phyloP scores from a whole-genome alignment of 2,888 invertebrate species.

The Augiades crinisus region DNA sequence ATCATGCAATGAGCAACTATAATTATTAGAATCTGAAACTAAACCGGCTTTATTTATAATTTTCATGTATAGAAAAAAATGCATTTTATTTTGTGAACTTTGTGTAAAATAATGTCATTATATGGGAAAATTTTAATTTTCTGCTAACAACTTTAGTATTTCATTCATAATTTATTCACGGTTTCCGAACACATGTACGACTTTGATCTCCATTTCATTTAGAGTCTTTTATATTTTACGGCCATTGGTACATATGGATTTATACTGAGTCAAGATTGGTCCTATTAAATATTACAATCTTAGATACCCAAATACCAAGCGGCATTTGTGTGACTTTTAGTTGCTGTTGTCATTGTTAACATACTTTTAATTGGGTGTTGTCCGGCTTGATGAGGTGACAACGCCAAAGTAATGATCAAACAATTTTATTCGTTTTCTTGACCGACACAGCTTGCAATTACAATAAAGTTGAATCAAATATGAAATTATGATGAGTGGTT shows the following conservation, averaged over 20 bases:
- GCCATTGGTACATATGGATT: neutral
- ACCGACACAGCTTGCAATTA: conserved; percentile 39
- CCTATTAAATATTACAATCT: neutral
- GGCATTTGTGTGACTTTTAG: neutral
- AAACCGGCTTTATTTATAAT: too few relatives aligned
- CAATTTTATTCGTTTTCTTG: conserved; percentile 58
- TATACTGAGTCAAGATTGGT: neutral
- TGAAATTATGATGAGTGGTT: conserved; percentile 76
- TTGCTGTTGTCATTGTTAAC: neutral
- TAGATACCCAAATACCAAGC: neutral
- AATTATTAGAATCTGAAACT: too few relatives aligned
- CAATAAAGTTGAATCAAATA: conserved; percentile 44
- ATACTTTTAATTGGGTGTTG: conserved; percentile 59
- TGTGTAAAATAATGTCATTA: too few relatives aligned
- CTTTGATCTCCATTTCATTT: too few relatives aligned
- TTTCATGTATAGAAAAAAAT: too few relatives aligned
- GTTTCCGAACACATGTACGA: too few relatives aligned
- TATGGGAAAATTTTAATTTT: too few relatives aligned
- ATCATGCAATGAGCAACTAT: too few relatives aligned
- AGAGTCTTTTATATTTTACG: too few relatives aligned
- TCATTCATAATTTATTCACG: too few relatives aligned
- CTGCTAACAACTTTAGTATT: too few relatives aligned
- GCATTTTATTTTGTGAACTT: too few relatives aligned
- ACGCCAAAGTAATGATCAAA: conserved; percentile 75
- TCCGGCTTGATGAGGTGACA: conserved; percentile 61